A percentile compares a stretch with the other conserved stretches of the same genome.
These are phyloP conservation scores for Neodontobutis hainanensis DNA, from an alignment of 2,113 vertebrate species.

Conservation along the genomic window DNA sequence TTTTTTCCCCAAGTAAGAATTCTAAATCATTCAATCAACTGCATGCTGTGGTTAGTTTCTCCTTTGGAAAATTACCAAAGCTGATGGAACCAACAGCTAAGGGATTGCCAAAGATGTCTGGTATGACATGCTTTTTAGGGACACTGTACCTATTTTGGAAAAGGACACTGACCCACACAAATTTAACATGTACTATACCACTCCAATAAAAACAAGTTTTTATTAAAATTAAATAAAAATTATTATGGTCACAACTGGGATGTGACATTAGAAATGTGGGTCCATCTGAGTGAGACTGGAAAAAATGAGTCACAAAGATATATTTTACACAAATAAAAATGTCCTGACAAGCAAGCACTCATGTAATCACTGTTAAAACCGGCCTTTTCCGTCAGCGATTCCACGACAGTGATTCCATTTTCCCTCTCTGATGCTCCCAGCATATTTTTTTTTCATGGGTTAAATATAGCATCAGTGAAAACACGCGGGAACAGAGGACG, in stretches of 20 bases:
- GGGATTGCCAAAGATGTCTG: too few relatives aligned
- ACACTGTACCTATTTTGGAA: too few relatives aligned
- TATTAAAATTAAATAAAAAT: slow-evolving; percentile 20
- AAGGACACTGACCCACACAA: too few relatives aligned
- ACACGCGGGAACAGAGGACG: slow-evolving; percentile 65
- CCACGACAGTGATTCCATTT: slow-evolving; percentile 50
- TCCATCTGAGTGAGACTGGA: slow-evolving; percentile 3
- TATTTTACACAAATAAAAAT: slow-evolving; percentile 11
- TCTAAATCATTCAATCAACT: too few relatives aligned
- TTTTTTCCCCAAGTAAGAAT: too few relatives aligned
- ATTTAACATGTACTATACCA: not conserved
- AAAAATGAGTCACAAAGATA: not conserved
- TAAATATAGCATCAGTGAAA: slow-evolving; percentile 71
- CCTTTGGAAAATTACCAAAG: too few relatives aligned
- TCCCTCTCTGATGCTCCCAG: slow-evolving; percentile 14
- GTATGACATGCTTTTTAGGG: too few relatives aligned
- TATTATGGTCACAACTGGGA: slow-evolving; percentile 1
- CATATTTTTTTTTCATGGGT: slow-evolving; percentile 38
- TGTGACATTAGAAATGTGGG: slow-evolving; percentile 17
- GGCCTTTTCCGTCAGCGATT: slow-evolving; percentile 6
- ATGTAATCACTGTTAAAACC: not conserved
- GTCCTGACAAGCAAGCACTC: slow-evolving; percentile 16
- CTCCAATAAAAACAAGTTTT: not conserved
- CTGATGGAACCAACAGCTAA: too few relatives aligned
- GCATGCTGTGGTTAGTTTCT: too few relatives aligned